These are phyloP conservation scores for Drosophila albomicans DNA, from an alignment of 1,140 invertebrate species.

Conservation along the genomic window DNA sequence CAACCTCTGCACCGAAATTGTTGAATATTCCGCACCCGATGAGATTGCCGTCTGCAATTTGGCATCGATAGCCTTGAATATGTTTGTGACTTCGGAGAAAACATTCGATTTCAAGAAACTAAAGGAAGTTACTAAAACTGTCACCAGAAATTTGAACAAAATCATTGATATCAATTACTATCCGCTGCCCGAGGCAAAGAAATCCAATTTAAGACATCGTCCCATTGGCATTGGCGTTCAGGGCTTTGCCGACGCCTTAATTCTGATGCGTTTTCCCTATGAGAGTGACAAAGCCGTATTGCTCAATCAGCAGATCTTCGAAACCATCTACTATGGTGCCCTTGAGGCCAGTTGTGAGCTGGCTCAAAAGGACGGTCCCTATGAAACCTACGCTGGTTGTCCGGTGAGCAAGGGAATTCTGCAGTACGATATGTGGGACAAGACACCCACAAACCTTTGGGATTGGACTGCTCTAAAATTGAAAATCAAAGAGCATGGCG, in stretches of 20 bases:
- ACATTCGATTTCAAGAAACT: slow-evolving; percentile 96
- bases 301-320: slow-evolving; percentile 98
- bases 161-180: slow-evolving; percentile 99
- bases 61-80: slow-evolving; percentile 98
- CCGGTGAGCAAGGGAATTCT: slow-evolving; percentile 98
- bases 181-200: slow-evolving; percentile 94
- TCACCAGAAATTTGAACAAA: slow-evolving; percentile 97
- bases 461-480: slow-evolving; percentile 94
- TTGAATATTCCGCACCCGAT: slow-evolving; percentile 96
- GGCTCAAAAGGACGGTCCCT: slow-evolving; percentile 93
- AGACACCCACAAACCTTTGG: slow-evolving; percentile 94
- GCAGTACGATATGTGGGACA: slow-evolving; percentile 99
- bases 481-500: slow-evolving; percentile 95
- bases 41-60: slow-evolving; percentile 99
- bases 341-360: slow-evolving; percentile 98
- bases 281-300: slow-evolving; percentile 93
- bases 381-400: slow-evolving; percentile 95
- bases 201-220: slow-evolving; percentile 96
- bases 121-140: slow-evolving; percentile 94
- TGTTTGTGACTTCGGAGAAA: slow-evolving; percentile 93
- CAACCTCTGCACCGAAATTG: slow-evolving; percentile 99
- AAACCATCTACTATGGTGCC: slow-evolving; percentile 99
- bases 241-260: slow-evolving; percentile 98
- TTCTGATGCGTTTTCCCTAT: slow-evolving; percentile 97
- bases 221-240: slow-evolving; percentile 99